These are phyloP conservation scores for Caenorhabditis imperialis DNA, from an alignment of 2,888 invertebrate species.

Conservation along the genomic window DNA sequence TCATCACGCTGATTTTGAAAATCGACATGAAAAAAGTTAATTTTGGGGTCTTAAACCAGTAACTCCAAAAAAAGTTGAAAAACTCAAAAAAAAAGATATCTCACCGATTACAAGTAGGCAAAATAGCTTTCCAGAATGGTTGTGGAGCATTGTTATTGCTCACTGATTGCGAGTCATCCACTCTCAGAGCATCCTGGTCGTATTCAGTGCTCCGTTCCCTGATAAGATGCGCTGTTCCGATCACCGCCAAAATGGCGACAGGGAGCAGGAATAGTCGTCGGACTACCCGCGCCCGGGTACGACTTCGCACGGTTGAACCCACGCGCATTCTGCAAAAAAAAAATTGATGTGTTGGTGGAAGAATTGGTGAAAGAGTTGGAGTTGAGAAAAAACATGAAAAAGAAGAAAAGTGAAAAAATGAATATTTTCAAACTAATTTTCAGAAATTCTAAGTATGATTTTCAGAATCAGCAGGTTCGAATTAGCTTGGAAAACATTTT, in stretches of 20 bases:
- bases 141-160: constrained; percentile 8
- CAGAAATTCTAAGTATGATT: no score
- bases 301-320: constrained; percentile 48
- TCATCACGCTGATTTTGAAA: no score
- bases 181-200: not conserved
- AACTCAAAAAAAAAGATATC: not conserved
- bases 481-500: no score
- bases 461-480: no score
- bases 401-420: constrained; percentile 13
- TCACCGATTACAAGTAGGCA: constrained; percentile 40
- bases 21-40: no score
- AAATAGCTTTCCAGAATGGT: constrained; percentile 33
- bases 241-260: constrained; percentile 21
- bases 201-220: constrained; percentile 15
- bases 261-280: constrained; percentile 44
- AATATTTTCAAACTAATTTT: no score
- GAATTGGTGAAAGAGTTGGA: not conserved
- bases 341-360: not conserved
- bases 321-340: constrained; percentile 22
- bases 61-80: constrained; percentile 6
- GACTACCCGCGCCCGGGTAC: constrained; percentile 35
- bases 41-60: no score
- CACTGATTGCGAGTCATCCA: not conserved
- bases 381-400: not conserved
- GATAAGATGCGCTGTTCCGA: constrained; percentile 27